Evolutionary conservation across 2,797 vertebrate genomes (phyloP).

Genomic region (Pseudochirops cupreus): DNA sequence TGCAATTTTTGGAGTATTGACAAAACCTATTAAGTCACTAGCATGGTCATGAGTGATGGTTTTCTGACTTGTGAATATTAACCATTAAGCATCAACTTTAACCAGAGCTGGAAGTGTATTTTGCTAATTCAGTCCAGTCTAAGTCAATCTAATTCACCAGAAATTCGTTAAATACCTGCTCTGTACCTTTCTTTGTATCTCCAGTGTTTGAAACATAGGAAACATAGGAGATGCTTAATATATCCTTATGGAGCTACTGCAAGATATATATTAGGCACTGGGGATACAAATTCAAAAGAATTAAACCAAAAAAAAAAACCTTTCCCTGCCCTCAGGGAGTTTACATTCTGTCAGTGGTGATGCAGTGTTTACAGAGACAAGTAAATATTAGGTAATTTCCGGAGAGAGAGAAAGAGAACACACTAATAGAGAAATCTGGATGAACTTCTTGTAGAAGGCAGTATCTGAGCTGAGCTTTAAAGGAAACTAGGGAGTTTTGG

Average conservation of each 20-base stretch:
- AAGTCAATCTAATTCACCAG: not conserved
- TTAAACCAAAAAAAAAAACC: not conserved
- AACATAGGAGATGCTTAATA: slow-evolving; percentile 16
- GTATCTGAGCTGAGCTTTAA: not conserved
- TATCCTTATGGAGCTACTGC: not conserved
- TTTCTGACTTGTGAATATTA: slow-evolving; percentile 41
- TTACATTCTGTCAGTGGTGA: not conserved
- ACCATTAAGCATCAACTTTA: slow-evolving; percentile 1
- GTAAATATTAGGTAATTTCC: not conserved
- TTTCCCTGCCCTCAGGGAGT: not conserved
- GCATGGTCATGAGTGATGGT: slow-evolving; percentile 45
- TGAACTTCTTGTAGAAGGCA: not conserved
- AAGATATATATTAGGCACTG: not conserved
- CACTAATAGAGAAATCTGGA: not conserved
- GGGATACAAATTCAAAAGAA: not conserved
- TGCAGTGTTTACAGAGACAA: not conserved
- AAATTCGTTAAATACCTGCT: not conserved
- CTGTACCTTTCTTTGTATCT: not conserved
- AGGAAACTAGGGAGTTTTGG: not conserved
- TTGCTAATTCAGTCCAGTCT: not conserved
- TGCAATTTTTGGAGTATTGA: slow-evolving; percentile 61
- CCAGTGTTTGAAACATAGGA: not conserved
- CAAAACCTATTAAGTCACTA: slow-evolving; percentile 51
- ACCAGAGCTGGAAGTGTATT: slow-evolving; percentile 10
- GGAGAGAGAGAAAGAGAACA: not conserved